Percentiles rank a stretch among this genome's conserved stretches.
Evolutionary conservation across 2,113 vertebrate genomes (phyloP).

Genomic region (Orientallactaga bullata): DNA sequence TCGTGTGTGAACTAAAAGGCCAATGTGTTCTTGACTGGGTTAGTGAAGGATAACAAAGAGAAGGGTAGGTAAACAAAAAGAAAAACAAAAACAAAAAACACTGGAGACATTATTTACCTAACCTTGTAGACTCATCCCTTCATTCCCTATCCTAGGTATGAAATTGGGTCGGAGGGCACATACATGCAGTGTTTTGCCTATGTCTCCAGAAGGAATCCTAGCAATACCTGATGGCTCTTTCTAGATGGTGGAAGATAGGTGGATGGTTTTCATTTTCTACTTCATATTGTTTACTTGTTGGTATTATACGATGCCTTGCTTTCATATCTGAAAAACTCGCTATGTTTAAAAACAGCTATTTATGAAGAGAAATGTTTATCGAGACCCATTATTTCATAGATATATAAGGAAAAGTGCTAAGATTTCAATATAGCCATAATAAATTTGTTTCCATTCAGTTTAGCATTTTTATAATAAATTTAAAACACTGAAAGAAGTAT

Average conservation of each 20-base stretch:
- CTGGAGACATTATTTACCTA: background rate
- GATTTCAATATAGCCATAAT: background rate
- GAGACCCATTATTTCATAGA: background rate
- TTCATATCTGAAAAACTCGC: constrained; percentile 12
- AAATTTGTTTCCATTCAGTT: background rate
- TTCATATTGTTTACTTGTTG: background rate
- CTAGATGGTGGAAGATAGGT: background rate
- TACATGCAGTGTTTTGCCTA: background rate
- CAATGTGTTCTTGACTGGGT: background rate
- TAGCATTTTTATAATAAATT: constrained; percentile 41
- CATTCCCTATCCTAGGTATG: no score
- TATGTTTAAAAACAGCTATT: background rate
- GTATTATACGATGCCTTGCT: background rate
- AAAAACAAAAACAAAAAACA: no score
- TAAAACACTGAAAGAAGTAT: background rate
- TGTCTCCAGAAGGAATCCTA: background rate
- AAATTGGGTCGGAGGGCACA: background rate
- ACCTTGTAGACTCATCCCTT: background rate
- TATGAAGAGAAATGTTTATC: constrained; percentile 27
- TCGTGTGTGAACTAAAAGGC: background rate
- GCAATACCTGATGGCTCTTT: background rate
- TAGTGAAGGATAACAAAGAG: background rate
- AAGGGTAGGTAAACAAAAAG: background rate
- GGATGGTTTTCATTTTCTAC: constrained; percentile 33
- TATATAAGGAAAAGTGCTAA: background rate